Evolutionary conservation across 2,888 invertebrate genomes (phyloP), one percentile per base, ranked within the genome.

Genomic region (Agrochola macilenta): DNA sequence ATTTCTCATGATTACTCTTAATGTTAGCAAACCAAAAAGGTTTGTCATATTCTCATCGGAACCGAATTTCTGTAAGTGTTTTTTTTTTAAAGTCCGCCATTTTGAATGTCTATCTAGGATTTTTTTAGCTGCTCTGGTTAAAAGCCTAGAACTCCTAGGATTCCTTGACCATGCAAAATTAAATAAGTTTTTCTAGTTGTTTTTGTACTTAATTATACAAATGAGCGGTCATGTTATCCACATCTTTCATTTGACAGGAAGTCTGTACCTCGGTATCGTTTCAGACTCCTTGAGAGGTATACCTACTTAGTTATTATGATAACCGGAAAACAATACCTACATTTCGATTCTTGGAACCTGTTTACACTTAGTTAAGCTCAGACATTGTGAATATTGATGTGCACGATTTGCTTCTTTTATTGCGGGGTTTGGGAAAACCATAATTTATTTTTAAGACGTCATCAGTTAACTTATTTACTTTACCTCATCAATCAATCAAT

Each of bases 301-400:
- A n/a, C 46, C 3, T 69, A 66, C 30, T 60, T 65, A 66, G 54
- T 82, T 83, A 83, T 79, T 73, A 57, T 65, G 30, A 43, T 73
- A 81, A 20, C 65, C 83, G 81, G 83, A 81, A 81, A 81, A 83
- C 58, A 69, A 72, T 64, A n/a, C n/a, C n/a, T n/a, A 72, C 30
- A 72, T 72, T 72, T 72, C 26, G 23, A n/a, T 83, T 78, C 81
- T 69, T 49, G 26, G 73, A 83, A 81, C 72, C 79, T 49, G 71
- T 81, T 79, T 26, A 63, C 43, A 57, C n/a, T 39, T 39, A 35
- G 60, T 39, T 65, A 54, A 46, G 20, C 7, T 57, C n/a, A 63
- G 26, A 39, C 23, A 26, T 39, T 20, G 60, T 61, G n/a, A 70
- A 60, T n/a, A n/a, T n/a, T n/a, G n/a, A n/a, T 78, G 60, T 3